A percentile compares a stretch with the other conserved stretches of the same genome.
Conservation (phyloP, 2,888 invertebrate species). For the Therioaphis trifolii region DNA sequence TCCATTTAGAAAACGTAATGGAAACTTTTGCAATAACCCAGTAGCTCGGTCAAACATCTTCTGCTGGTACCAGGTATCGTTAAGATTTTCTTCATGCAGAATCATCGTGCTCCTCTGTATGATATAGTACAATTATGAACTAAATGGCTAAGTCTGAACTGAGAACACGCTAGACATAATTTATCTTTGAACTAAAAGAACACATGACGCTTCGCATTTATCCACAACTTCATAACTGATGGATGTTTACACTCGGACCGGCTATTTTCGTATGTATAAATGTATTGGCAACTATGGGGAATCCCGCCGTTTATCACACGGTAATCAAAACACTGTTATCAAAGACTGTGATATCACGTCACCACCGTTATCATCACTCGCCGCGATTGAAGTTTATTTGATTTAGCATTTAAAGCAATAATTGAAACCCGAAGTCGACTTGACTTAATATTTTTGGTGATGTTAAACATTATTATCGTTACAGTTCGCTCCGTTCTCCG, state of each 20-base stretch:
- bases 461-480: background rate
- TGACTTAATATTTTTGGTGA: background rate
- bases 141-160: too few species aligned
- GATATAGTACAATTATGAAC: too few species aligned
- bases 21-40: slow-evolving; percentile 4
- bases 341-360: slow-evolving; percentile 18
- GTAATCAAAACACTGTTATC: background rate
- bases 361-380: background rate
- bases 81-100: background rate
- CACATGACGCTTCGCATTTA: background rate
- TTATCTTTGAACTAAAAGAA: background rate
- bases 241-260: background rate
- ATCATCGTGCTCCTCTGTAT: slow-evolving; percentile 6
- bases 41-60: background rate
- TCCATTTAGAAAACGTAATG: background rate
- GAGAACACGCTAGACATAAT: too few species aligned
- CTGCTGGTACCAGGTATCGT: background rate
- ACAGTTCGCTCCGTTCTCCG: background rate
- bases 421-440: too few species aligned
- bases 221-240: background rate
- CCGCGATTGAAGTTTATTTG: background rate
- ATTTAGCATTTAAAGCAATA: too few species aligned
- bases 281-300: slow-evolving; percentile 8
- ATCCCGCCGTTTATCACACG: background rate
- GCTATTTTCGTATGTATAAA: background rate